These are phyloP conservation scores for Vireo griseus DNA, from an alignment of 2,797 vertebrate genomes.

Conservation along the genomic window DNA sequence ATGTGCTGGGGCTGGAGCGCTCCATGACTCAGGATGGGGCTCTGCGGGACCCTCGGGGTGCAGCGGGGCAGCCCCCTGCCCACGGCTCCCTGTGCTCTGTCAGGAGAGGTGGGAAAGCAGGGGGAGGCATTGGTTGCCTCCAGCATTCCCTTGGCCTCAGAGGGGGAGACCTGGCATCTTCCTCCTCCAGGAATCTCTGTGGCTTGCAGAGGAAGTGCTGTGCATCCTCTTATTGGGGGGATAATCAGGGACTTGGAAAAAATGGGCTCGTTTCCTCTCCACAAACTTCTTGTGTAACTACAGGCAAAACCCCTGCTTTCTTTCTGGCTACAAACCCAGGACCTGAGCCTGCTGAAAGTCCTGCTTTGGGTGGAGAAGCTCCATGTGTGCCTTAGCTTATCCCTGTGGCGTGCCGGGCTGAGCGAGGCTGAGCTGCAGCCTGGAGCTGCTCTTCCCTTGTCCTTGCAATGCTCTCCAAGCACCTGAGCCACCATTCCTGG, in stretches of 20 bases:
- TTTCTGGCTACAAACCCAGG: not conserved
- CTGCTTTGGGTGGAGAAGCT: not conserved
- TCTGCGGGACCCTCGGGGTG: slow-evolving; percentile 15
- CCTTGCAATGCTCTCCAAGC: not conserved
- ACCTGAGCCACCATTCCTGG: not conserved
- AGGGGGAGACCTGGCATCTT: not conserved
- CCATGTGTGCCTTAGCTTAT: accelerated
- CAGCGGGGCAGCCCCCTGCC: slow-evolving; percentile 23
- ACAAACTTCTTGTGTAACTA: not conserved
- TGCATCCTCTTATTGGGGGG: not conserved
- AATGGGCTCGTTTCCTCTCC: not conserved
- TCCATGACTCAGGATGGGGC: not conserved
- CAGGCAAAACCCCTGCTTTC: not conserved
- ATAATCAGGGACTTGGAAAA: not conserved
- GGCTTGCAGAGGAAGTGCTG: not conserved
- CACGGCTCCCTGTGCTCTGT: not conserved
- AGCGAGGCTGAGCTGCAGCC: not conserved
- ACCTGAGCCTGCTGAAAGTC: not conserved
- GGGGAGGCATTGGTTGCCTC: not conserved
- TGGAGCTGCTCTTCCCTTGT: not conserved
- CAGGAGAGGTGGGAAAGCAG: slow-evolving; percentile 53
- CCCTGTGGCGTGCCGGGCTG: not conserved
- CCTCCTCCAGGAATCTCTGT: accelerated
- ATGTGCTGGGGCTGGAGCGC: slow-evolving; percentile 8
- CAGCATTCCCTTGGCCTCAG: not conserved